Evolutionary conservation across 2,113 vertebrate genomes (phyloP), one percentile per base, ranked within the genome.

Genomic region (Melierax canorus): DNA sequence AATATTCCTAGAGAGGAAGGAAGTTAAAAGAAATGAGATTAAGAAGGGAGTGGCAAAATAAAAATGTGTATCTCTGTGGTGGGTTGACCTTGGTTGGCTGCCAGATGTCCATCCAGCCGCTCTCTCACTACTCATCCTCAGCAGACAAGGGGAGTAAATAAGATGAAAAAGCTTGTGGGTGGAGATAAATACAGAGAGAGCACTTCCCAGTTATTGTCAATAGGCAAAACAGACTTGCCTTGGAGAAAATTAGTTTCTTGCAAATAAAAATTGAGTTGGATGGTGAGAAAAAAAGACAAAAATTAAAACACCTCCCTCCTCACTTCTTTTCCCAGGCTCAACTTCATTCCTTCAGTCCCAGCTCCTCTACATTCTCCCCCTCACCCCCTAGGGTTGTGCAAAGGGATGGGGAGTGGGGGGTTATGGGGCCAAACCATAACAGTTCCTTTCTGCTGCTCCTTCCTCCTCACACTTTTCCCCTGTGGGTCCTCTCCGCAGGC

Each of bases 1-100:
- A 48, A 32, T 43, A 38, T 68, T 94, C 64, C 80, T 91, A 72
- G 53, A 96, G 43, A 96, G 67, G 11, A 48, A 78, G 34, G 73
- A 90, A 76, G 36, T n/a, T 43, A 92, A 91, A 94, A 60, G 41
- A 91, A 93, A 43, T 51, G 27, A 74, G 53, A n/a, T 21, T 58
- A 93, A 86, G 53, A 87, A 73, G 66, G 60, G 68, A 85, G 24
- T 68, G 29, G 17, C 55, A 90, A 94, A 96, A 88, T 30, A 84
- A 87, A 76, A 75, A 60, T 46, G 4, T 53, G 50, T 73, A 36
- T 55, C 29, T 27, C 11, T 84, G 46, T 55, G 53, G 43, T 72
- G 34, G 51, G 41, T 43, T 72, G 58, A 67, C 30, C 22, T 76
- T 71, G 19, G 32, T 10, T 84, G 77, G 15, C 29, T 72, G 62